phyloP scores from a whole-genome alignment of 2,113 vertebrate genomes.

The Phyllopteryx taeniolatus region DNA sequence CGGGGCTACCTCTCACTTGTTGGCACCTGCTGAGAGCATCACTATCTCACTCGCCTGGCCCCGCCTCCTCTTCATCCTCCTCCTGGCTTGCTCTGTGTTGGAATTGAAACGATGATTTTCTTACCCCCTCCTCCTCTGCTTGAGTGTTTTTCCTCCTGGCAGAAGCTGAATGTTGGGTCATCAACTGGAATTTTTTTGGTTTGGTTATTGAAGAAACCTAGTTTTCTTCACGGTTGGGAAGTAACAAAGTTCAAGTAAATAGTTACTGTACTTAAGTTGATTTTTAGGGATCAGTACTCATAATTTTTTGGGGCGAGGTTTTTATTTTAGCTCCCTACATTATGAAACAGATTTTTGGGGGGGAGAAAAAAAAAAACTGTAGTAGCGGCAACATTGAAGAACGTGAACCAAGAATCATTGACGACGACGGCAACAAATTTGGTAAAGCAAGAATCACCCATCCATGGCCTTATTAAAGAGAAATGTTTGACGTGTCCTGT shows the following conservation, averaged over 20 bases:
- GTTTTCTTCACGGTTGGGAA: background rate
- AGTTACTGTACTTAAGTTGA: too few species aligned
- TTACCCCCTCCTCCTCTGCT: constrained; percentile 13
- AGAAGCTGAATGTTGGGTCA: constrained; percentile 52
- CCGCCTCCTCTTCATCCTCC: constrained; percentile 43
- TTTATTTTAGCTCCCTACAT: too few species aligned
- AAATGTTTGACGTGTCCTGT: too few species aligned
- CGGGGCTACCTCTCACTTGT: constrained; percentile 62
- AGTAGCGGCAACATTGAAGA: too few species aligned
- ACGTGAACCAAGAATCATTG: too few species aligned
- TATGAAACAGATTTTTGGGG: too few species aligned
- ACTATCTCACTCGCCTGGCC: constrained; percentile 57
- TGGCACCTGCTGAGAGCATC: constrained; percentile 75
- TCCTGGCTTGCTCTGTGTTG: constrained; percentile 37
- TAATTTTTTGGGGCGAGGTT: too few species aligned
- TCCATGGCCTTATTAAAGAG: too few species aligned
- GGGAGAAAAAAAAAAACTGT: too few species aligned
- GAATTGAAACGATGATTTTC: constrained; percentile 47
- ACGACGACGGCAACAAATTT: too few species aligned
- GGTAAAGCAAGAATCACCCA: too few species aligned
- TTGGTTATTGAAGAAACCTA: background rate
- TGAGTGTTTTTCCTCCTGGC: constrained; percentile 46
- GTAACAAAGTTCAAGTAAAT: background rate
- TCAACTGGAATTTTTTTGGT: constrained; percentile 37
- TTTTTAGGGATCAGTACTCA: too few species aligned